Evolutionary conservation across 2,888 invertebrate genomes (phyloP).

Genomic region (Protonemura montana): DNA sequence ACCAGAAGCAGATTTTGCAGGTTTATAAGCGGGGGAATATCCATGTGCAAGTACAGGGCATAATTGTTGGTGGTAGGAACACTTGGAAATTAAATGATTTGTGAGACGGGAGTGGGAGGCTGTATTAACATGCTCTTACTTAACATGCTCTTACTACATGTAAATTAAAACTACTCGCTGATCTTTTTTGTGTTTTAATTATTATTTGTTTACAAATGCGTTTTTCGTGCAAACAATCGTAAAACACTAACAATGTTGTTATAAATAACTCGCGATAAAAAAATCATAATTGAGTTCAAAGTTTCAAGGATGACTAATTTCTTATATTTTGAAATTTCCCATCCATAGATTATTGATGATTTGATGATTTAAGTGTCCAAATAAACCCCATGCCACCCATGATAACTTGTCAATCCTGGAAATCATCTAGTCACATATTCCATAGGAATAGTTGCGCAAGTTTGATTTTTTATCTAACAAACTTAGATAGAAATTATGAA

Average conservation of each 20-base stretch:
- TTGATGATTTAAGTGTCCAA: not conserved
- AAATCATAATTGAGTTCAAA: not conserved
- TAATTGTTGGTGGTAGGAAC: too few species aligned
- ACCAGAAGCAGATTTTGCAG: too few species aligned
- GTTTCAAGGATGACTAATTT: not conserved
- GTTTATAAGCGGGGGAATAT: too few species aligned
- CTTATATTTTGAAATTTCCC: not conserved
- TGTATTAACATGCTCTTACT: too few species aligned
- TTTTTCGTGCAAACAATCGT: not conserved
- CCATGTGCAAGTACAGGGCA: too few species aligned
- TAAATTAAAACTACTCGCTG: too few species aligned
- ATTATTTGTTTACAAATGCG: not conserved
- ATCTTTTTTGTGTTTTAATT: not conserved
- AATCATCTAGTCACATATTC: conserved; percentile 18
- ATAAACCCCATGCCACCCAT: not conserved
- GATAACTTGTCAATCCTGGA: not conserved
- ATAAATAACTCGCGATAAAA: not conserved
- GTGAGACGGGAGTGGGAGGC: too few species aligned
- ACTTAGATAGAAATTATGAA: not conserved
- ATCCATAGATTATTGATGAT: not conserved
- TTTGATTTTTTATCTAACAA: not conserved
- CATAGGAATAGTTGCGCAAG: conserved; percentile 43
- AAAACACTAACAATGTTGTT: not conserved
- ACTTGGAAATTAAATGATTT: too few species aligned
- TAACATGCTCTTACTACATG: too few species aligned